These are phyloP conservation scores for Lycaena phlaeas DNA, from an alignment of 2,888 invertebrate species.

Conservation along the genomic window DNA sequence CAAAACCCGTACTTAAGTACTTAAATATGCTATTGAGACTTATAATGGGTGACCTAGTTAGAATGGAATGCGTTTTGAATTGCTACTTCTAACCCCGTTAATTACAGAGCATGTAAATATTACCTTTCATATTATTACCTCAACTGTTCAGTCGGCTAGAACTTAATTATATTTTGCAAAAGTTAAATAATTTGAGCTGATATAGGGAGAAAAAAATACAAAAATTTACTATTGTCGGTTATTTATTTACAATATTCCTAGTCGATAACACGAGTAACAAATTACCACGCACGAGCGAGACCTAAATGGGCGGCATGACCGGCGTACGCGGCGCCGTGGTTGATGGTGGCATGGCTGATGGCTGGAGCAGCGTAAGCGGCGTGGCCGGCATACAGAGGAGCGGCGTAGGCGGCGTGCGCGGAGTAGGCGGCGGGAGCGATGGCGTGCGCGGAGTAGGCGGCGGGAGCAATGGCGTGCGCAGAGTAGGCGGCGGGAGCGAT, in stretches of 20 bases:
- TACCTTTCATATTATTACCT: too few species aligned
- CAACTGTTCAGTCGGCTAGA: too few species aligned
- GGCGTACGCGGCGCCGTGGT: conserved; percentile 9
- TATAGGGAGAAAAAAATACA: too few species aligned
- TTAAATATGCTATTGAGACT: too few species aligned
- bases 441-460: conserved; percentile 3
- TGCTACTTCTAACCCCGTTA: too few species aligned
- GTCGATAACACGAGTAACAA: not conserved
- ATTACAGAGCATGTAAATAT: too few species aligned
- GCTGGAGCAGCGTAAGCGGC: conserved; percentile 5
- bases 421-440: conserved; percentile 1
- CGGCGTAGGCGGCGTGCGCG: conserved; percentile 5
- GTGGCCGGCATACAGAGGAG: conserved; percentile 12
- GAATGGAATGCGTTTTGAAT: too few species aligned
- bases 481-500: conserved; percentile 1
- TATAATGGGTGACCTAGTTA: too few species aligned
- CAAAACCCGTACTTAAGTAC: too few species aligned
- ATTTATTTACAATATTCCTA: conserved; percentile 1
- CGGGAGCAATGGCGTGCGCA: conserved; percentile 9
- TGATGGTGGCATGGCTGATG: conserved; percentile 8
- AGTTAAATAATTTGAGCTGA: too few species aligned
- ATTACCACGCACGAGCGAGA: not conserved
- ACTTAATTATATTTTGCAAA: too few species aligned
- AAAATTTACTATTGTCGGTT: too few species aligned
- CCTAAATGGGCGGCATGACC: not conserved